A percentile compares a stretch with the other conserved stretches of the same genome.
Evolutionary conservation across 2,113 vertebrate species (phyloP).

Genomic region (Pollachius pollachius): DNA sequence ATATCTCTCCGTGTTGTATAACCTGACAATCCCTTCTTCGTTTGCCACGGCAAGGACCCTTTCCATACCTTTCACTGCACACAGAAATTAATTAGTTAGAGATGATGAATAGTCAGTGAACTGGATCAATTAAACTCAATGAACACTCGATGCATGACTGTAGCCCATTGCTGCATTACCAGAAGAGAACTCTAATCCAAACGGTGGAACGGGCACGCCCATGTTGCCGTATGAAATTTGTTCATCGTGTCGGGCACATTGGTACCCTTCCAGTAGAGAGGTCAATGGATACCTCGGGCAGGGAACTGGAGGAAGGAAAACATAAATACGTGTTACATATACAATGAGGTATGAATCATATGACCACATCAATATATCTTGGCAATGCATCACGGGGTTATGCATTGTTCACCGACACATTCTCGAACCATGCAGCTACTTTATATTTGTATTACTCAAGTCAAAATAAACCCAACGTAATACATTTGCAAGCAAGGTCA

Average conservation of each 20-base stretch:
- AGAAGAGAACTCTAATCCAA: constrained; percentile 87
- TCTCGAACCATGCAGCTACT: too few species aligned
- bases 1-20: constrained; percentile 84
- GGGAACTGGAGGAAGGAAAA: constrained; percentile 43
- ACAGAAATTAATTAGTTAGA: constrained; percentile 5
- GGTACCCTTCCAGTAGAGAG: constrained; percentile 79
- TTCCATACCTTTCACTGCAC: constrained; percentile 71
- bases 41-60: constrained; percentile 87
- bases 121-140: not conserved
- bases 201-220: constrained; percentile 86
- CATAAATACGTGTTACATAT: not conserved
- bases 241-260: constrained; percentile 82
- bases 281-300: constrained; percentile 73
- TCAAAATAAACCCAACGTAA: too few species aligned
- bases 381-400: too few species aligned
- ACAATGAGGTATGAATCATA: not conserved
- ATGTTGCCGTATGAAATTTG: constrained; percentile 82
- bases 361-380: too few species aligned
- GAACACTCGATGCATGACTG: not conserved
- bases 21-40: constrained; percentile 89
- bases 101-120: not conserved
- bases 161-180: constrained; percentile 64
- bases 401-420: too few species aligned
- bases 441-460: not conserved
- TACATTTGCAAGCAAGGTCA: too few species aligned